Evolutionary conservation across 2,888 invertebrate species (phyloP).

Genomic region (Anthrax anthrax): DNA sequence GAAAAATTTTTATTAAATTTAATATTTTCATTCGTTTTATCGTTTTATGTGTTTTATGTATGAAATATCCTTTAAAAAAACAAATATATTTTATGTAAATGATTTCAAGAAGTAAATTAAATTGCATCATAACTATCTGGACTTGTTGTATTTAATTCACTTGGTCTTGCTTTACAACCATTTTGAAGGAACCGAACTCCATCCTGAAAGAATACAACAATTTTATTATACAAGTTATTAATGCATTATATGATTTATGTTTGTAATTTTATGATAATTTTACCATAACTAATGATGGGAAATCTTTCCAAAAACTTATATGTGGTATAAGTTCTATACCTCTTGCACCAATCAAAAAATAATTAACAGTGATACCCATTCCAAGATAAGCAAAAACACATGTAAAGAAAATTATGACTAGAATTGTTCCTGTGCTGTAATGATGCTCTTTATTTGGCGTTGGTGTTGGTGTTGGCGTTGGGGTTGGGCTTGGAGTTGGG

Average conservation of each 20-base stretch:
- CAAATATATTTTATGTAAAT: too few species aligned
- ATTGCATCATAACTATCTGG: conserved; percentile 14
- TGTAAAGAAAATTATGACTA: conserved; percentile 48
- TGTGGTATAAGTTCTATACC: conserved; percentile 62
- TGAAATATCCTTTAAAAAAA: too few species aligned
- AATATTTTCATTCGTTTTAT: too few species aligned
- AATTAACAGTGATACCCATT: conserved; percentile 49
- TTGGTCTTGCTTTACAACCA: conserved; percentile 11
- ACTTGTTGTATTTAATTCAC: conserved; percentile 5
- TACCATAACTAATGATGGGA: conserved; percentile 55
- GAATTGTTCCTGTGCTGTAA: conserved; percentile 38
- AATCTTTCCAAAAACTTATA: conserved; percentile 53
- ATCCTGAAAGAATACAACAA: conserved; percentile 8
- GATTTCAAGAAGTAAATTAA: too few species aligned
- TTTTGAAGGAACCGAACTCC: conserved; percentile 13
- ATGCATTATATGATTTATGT: not conserved
- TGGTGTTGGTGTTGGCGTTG: not conserved
- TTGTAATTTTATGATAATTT: conserved; percentile 11
- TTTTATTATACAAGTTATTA: not conserved
- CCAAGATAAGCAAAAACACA: conserved; percentile 44
- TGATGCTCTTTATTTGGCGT: not conserved
- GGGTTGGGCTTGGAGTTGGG: not conserved
- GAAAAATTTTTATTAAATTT: too few species aligned
- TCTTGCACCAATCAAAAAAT: conserved; percentile 53
- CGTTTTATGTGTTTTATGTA: too few species aligned